Conservation (phyloP, 2,113 vertebrate genomes). For the Phainopepla nitens region DNA sequence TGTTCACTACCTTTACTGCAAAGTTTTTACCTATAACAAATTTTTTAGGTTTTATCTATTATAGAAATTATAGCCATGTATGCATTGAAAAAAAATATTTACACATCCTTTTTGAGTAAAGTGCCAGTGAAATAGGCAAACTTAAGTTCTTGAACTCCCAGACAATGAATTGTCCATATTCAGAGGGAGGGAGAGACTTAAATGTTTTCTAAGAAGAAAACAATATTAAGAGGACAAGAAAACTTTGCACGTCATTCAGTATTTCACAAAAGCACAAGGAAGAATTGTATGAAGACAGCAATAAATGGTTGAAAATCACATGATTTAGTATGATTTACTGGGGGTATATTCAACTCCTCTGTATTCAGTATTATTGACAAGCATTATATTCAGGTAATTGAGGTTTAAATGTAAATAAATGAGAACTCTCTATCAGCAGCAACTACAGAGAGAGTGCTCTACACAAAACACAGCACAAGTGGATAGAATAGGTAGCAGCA, state of each 20-base stretch:
- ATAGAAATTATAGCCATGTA: background rate
- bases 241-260: background rate
- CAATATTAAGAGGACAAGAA: background rate
- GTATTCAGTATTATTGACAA: background rate
- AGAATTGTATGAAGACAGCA: background rate
- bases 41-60: background rate
- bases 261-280: background rate
- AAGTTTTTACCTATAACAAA: background rate
- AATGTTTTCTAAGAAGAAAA: background rate
- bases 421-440: background rate
- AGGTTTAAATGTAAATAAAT: constrained; percentile 19
- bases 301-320: background rate
- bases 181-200: background rate
- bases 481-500: background rate
- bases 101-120: background rate
- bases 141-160: background rate
- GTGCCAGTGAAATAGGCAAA: background rate
- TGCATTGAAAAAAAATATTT: background rate
- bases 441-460: background rate
- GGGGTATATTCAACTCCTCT: background rate
- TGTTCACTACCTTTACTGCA: background rate
- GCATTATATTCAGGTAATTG: background rate
- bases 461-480: background rate
- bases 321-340: background rate
- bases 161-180: background rate